A percentile compares a stretch with the other conserved stretches of the same genome.
phyloP scores from a whole-genome alignment of 2,797 vertebrate genomes.

The Enteromius argenteus region DNA sequence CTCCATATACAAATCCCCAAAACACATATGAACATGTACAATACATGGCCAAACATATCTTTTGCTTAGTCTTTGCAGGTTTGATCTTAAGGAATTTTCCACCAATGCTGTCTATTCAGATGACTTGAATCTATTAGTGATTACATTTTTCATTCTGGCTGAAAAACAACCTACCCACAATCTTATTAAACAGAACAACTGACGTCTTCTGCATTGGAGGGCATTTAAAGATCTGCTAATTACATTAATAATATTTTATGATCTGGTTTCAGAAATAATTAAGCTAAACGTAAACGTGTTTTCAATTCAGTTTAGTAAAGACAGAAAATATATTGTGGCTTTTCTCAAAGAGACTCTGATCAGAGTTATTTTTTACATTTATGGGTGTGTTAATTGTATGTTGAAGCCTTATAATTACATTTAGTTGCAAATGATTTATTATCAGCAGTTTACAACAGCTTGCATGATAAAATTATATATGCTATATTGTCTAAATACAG shows the following conservation, averaged over 20 bases:
- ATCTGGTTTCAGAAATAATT: neutral
- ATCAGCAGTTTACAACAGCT: neutral
- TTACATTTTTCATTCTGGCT: neutral
- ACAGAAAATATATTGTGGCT: neutral
- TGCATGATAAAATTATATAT: neutral
- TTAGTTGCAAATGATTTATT: neutral
- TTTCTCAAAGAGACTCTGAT: neutral
- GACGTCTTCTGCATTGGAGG: neutral
- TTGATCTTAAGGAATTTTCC: neutral
- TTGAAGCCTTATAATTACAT: neutral
- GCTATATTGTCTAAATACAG: neutral
- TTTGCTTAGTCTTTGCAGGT: neutral
- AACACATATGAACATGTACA: neutral
- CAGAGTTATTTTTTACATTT: too few relatives aligned
- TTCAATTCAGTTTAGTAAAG: neutral
- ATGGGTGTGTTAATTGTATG: neutral
- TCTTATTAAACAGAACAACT: conserved; percentile 11
- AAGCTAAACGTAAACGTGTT: neutral
- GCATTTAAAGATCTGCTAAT: neutral
- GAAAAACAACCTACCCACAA: neutral
- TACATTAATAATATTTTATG: neutral
- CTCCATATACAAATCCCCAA: neutral
- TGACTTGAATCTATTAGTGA: neutral
- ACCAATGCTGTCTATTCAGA: neutral
- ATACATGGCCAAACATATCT: neutral